Base-by-base conservation (phyloP, 2,888 invertebrate species). In the Melinopterus prodromus region DNA sequence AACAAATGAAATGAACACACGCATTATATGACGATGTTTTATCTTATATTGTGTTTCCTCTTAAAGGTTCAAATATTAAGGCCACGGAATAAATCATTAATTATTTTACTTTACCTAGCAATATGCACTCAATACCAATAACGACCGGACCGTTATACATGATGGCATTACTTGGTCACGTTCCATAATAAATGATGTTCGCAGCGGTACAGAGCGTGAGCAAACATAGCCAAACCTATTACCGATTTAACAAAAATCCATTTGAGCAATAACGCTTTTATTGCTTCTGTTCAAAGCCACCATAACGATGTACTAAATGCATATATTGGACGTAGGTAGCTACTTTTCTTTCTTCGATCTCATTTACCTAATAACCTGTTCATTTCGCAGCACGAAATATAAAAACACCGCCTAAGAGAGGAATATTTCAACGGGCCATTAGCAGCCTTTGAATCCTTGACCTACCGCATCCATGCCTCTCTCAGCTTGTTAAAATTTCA, bases 141-240 rank as follows among this genome's bases (percentile, higher is more conserved):
- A 53, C 9, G 12, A 53, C 53, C 53, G 7, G 9, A 53, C 53
- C 53, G 53, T 53, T 53, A 53, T 53, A 53, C 53, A 53, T 53
- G 53, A 53, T 53, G 53, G 53, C 53, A 53, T 53, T 53, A 53
- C 53, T 53, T 53, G 53, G 53, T 53, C 53, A 53, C 53, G 53
- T 53, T 53, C 53, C 12, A 53, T 53, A 53, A 53, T 53, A 53
- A 53, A 53, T 53, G 53, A 53, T 53, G 53, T 53, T 53, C 53
- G 12, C 53, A 12, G 53, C 53, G 7, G 53, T 53, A 53, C 53
- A 53, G 53, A 53, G 53, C 53, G 53, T 53, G 53, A 53, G 53
- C 12, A 53, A 53, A 53, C 53, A 53, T 12, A 53, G 53, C 53
- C 53, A 9, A 53, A 53, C 53, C 53, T 12, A 53, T 53, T 53